Percentiles rank a stretch among this genome's conserved stretches.
phyloP scores from a whole-genome alignment of 2,888 invertebrate genomes.

The Scrobipalpa costella region DNA sequence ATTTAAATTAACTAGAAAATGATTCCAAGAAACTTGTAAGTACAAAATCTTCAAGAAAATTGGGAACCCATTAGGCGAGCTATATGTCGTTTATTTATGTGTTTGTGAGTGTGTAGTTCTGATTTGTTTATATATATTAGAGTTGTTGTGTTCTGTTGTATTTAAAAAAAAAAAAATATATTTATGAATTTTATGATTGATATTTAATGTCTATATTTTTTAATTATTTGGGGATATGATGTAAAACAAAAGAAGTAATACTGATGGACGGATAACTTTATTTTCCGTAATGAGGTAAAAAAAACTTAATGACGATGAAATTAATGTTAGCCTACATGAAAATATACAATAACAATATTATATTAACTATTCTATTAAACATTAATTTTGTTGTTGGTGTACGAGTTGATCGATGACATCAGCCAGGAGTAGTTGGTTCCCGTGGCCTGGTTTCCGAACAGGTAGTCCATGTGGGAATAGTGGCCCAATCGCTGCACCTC shows the following conservation, averaged over 20 bases:
- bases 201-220: no score
- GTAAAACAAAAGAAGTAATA: slow-evolving; percentile 24
- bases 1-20: no score
- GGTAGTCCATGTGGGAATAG: slow-evolving; percentile 73
- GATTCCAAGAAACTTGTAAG: no score
- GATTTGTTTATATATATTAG: no score
- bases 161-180: not conserved
- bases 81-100: no score
- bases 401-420: slow-evolving; percentile 50
- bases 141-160: no score
- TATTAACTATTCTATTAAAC: slow-evolving; percentile 17
- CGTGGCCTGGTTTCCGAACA: slow-evolving; percentile 63
- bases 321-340: slow-evolving; percentile 28
- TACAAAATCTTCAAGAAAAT: no score
- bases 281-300: slow-evolving; percentile 46
- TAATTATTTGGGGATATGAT: not conserved
- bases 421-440: slow-evolving; percentile 61
- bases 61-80: no score
- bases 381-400: slow-evolving; percentile 20
- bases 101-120: no score
- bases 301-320: slow-evolving; percentile 32
- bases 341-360: slow-evolving; percentile 31
- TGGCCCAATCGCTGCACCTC: slow-evolving; percentile 76
- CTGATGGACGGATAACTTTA: slow-evolving; percentile 58
- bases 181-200: not conserved